These are phyloP conservation scores for Vimba vimba DNA, from an alignment of 2,113 vertebrate species.

Conservation along the genomic window DNA sequence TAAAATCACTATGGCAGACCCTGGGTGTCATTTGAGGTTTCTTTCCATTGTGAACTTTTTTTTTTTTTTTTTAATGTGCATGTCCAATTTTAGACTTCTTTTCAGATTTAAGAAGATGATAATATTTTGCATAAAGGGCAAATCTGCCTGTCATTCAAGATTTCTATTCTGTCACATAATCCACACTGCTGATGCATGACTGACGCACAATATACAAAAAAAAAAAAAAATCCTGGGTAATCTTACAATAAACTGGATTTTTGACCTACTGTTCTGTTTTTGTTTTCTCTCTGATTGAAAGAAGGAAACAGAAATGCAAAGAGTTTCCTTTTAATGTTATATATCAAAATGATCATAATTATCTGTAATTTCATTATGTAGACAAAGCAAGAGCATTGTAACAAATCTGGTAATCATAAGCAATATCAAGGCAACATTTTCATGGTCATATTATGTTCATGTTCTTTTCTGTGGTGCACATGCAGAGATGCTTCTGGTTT, in stretches of 20 bases:
- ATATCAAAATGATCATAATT: not conserved
- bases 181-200: conserved; percentile 31
- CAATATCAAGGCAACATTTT: not conserved
- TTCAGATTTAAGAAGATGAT: conserved; percentile 26
- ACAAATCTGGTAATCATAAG: not conserved
- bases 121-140: conserved; percentile 32
- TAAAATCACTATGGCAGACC: not conserved
- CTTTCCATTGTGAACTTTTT: not conserved
- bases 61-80: not conserved
- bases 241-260: conserved; percentile 15
- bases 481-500: conserved; percentile 36
- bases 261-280: not conserved
- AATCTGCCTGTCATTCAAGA: conserved; percentile 30
- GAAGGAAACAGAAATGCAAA: not conserved
- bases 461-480: conserved; percentile 13
- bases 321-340: not conserved
- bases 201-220: conserved; percentile 5
- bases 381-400: not conserved
- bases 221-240: not conserved
- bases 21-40: not conserved
- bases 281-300: not conserved
- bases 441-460: not conserved
- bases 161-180: conserved; percentile 36
- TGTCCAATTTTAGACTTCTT: conserved; percentile 3
- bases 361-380: not conserved